Conservation (phyloP, 2,113 vertebrate species). For the Ochotona princeps region DNA sequence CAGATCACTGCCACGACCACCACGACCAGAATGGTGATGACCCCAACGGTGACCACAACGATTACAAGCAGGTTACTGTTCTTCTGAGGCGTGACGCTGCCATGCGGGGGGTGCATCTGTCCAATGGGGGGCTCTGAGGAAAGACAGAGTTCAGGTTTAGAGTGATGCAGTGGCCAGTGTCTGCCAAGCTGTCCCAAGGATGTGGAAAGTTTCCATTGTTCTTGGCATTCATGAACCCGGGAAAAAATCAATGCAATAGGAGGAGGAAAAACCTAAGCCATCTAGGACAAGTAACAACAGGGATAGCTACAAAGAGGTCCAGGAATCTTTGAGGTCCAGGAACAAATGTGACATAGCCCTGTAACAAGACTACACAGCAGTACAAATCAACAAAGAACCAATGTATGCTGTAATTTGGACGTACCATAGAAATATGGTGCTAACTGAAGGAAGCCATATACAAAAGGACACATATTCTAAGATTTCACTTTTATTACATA, state of each 20-base stretch:
- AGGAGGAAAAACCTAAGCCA: neutral
- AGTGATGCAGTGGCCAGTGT: neutral
- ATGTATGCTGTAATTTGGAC: neutral
- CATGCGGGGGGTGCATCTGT: constrained; percentile 95
- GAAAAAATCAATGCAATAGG: neutral
- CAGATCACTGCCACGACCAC: constrained; percentile 93
- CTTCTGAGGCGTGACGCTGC: constrained; percentile 94
- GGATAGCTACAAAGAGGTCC: neutral
- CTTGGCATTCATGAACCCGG: neutral
- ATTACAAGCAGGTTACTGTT: constrained; percentile 95
- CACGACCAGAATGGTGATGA: constrained; percentile 90
- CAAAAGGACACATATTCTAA: neutral
- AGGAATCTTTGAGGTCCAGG: neutral
- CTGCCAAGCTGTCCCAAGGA: neutral
- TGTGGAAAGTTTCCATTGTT: neutral
- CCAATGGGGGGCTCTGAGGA: constrained; percentile 93
- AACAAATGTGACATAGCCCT: neutral
- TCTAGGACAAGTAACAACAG: neutral
- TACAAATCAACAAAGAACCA: neutral
- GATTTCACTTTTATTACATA: neutral
- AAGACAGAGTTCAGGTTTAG: neutral
- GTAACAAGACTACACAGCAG: neutral
- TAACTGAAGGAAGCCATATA: constrained; percentile 17
- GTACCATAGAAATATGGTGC: neutral
- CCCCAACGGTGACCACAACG: constrained; percentile 92